phyloP scores from a whole-genome alignment of 2,113 vertebrate species.

The Platycercus adscitus region DNA sequence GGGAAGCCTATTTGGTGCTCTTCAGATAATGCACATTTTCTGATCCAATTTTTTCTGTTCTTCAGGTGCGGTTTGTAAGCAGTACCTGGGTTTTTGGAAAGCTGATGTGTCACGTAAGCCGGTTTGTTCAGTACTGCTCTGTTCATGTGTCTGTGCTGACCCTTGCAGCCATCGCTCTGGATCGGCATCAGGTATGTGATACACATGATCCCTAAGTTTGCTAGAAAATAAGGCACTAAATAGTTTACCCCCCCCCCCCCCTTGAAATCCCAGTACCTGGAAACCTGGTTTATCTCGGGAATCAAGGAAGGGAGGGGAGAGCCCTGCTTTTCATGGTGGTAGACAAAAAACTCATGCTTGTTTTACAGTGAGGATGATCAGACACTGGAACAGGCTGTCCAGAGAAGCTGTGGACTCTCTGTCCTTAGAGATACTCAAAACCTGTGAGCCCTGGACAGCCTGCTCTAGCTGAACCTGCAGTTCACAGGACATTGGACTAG shows the following conservation, averaged over 20 bases:
- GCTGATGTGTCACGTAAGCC: conserved; percentile 81
- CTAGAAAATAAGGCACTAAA: not conserved
- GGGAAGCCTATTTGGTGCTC: not conserved
- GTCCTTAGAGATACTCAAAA: not conserved
- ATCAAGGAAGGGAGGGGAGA: not conserved
- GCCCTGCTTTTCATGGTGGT: not conserved
- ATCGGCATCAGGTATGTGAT: conserved; percentile 75
- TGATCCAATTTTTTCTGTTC: not conserved
- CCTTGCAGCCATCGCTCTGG: conserved; percentile 80
- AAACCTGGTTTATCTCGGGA: not conserved
- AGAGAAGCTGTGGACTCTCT: not conserved
- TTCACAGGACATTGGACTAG: not conserved
- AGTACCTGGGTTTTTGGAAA: conserved; percentile 83
- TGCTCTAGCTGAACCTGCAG: not conserved
- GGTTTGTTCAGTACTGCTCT: conserved; percentile 83
- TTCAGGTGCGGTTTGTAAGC: conserved; percentile 80
- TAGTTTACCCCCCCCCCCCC: not conserved
- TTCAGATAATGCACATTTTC: too few relatives aligned
- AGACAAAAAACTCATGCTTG: rapidly evolving
- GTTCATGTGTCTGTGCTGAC: conserved; percentile 81
- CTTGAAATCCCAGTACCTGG: not conserved
- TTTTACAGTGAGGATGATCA: not conserved
- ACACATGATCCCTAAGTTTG: rapidly evolving
- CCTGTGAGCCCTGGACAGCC: not conserved
- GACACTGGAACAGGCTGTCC: not conserved